Conservation (phyloP, 2,797 vertebrate genomes). For the Ispidina picta region DNA sequence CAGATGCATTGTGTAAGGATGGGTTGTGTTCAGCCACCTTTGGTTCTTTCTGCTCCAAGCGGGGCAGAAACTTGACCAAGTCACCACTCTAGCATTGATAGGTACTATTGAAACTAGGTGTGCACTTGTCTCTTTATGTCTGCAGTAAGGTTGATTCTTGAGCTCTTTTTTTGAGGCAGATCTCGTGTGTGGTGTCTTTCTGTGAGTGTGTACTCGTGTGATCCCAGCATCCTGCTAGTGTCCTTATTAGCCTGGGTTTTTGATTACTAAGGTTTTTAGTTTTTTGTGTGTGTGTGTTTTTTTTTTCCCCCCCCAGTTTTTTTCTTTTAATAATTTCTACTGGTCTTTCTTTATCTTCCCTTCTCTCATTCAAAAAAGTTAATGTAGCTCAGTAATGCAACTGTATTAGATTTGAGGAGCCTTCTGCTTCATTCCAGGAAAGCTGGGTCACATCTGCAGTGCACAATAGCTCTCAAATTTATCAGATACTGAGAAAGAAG, state of each 20-base stretch:
- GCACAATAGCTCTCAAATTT: not conserved
- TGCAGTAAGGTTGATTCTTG: not conserved
- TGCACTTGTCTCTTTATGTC: not conserved
- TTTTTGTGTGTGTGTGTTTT: not conserved
- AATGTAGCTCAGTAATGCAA: not conserved
- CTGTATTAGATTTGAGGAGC: not conserved
- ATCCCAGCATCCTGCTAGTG: not conserved
- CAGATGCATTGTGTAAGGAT: not conserved
- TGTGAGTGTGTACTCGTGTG: rapidly evolving
- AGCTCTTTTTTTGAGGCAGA: not conserved
- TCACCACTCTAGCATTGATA: not conserved
- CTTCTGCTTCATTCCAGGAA: not conserved
- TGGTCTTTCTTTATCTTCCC: not conserved
- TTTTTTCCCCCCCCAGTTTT: not conserved
- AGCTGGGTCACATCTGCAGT: constrained; percentile 2
- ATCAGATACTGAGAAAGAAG: not conserved
- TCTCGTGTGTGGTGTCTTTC: not conserved
- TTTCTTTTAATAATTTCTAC: not conserved
- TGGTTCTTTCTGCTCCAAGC: not conserved
- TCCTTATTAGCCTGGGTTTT: not conserved
- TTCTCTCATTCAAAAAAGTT: not conserved
- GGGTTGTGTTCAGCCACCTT: not conserved
- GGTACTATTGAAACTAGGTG: not conserved
- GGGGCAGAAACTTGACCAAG: not conserved
- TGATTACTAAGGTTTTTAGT: not conserved